Base-by-base conservation (phyloP, 2,113 vertebrate genomes). In the Rana temporaria region DNA sequence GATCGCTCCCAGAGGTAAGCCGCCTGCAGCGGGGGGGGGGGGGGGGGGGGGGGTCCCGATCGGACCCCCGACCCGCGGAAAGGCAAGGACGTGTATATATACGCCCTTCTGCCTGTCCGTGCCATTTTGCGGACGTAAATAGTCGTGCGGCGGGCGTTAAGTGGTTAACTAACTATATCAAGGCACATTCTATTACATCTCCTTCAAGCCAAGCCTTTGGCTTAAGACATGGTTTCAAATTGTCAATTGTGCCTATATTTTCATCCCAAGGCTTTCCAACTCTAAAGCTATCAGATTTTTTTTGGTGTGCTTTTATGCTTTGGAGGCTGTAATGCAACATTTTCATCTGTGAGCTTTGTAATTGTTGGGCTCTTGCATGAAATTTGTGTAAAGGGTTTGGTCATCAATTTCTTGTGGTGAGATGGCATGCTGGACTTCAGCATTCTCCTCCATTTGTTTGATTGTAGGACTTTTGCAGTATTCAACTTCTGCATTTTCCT, bases 221-320 rank as follows among this genome's bases (percentile, higher is more conserved):
- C 30, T 68, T 38, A 34, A 68, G 30, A 68, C 65, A 68, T 68
- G 14, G 26, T 68, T 24, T 68, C 24, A 30, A 24, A 66, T 30
- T 66, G 64, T 26, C 65, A 38, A 24, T 38, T 68, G 32, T 24
- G 4, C 32, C 65, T 68, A 68, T 38, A 16, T 32, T 32, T 68
- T 68, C 30, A 34, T 68, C 65, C 65, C 65, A 68, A 68, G 65
- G 65, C 65, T 68, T 68, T 68, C 65, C 30, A 16, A 34, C 65
- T 68, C 30, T 68, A 68, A 68, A n/a, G n/a, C n/a, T n/a, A n/a
- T n/a, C n/a, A n/a, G n/a, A n/a, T n/a, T n/a, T n/a, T n/a, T n/a
- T n/a, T n/a, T 34, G 65, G 65, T 68, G 65, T 68, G 65, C 30
- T 68, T 66, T 68, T 15, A 68, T 68, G 34, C 65, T 68, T 68